Evolutionary conservation across 2,888 invertebrate species (phyloP), one percentile per base, ranked within the genome.

Genomic region (Siphlonurus alternatus): DNA sequence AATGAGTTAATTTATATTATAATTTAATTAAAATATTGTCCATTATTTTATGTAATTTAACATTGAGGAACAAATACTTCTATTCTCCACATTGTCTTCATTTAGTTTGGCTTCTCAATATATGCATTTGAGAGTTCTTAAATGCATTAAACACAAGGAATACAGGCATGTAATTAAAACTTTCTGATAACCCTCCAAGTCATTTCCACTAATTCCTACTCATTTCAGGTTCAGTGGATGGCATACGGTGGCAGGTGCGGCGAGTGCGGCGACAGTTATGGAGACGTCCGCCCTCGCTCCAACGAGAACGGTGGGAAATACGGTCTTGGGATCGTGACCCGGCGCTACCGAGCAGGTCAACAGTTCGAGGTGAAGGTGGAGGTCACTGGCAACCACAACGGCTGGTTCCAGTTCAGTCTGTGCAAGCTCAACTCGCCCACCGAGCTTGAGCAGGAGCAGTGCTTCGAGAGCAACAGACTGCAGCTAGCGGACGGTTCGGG

Each of bases 391-490:
- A 70, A 67, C 23, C 71, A 72, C 61, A 63, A 62, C 66, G 69
- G 70, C 19, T 68, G 67, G 66, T 69, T 70, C 54, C 67, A 70
- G 64, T 70, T 69, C 63, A 65, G 67, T 7, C 59, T 70, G 7
- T 56, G 56, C 56, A 67, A 66, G 65, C 65, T 72, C 24, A 38
- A 66, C 23, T 67, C 69, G 19, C 59, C 62, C 15, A 69, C 65
- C 1, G 66, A 67, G 59, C 66, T 69, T 22, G 73, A 73, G 69
- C 66, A 69, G 0, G 72, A 73, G 64, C 69, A 69, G 20, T 73
- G 73, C 63, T 73, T 73, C 69, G n/a, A n/a, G n/a, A n/a, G n/a
- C n/a, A 56, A 71, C 23, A 61, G 53, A 7, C 66, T 72, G 23
- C 67, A 62, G 22, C 38, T 67, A 20, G 63, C 63, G 10, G 66